Percentiles rank a stretch among this genome's conserved stretches.
These are phyloP conservation scores for Lasioglossum villosulum DNA, from an alignment of 2,888 invertebrate genomes.

Conservation along the genomic window DNA sequence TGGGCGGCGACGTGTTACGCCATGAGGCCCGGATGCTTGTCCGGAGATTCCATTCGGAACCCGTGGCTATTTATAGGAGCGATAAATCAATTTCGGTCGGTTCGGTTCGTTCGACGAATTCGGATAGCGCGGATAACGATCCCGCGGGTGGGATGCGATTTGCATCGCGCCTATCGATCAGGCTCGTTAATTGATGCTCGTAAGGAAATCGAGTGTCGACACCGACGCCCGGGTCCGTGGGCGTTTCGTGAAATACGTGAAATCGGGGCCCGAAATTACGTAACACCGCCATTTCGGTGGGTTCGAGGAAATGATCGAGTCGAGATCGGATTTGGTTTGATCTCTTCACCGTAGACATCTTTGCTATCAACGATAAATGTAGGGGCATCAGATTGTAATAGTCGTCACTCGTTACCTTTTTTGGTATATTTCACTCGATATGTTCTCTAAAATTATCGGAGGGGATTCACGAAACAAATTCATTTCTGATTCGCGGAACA, in stretches of 20 bases:
- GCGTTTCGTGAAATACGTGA: slow-evolving; percentile 39
- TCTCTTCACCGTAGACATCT: too few species aligned
- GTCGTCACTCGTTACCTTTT: too few species aligned
- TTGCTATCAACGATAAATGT: too few species aligned
- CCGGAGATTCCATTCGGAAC: neutral
- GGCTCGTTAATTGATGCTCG: slow-evolving; percentile 48
- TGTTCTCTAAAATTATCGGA: neutral
- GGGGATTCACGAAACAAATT: neutral
- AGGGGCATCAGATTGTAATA: too few species aligned
- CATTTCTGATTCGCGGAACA: neutral
- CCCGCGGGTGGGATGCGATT: slow-evolving; percentile 42
- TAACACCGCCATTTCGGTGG: neutral
- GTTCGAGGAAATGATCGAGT: too few species aligned
- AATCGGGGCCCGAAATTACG: slow-evolving; percentile 18
- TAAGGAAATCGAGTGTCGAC: slow-evolving; percentile 63
- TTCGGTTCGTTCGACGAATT: slow-evolving; percentile 33
- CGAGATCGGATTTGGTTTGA: too few species aligned
- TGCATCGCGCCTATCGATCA: slow-evolving; percentile 23
- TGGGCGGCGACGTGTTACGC: slow-evolving; percentile 13
- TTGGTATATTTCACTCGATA: too few species aligned
- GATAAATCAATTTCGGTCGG: slow-evolving; percentile 38
- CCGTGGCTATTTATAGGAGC: slow-evolving; percentile 33
- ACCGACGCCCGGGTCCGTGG: slow-evolving; percentile 43
- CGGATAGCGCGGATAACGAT: slow-evolving; percentile 21
- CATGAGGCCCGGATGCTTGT: neutral